Evolutionary conservation across 2,113 vertebrate species (phyloP).

Genomic region (Elachura formosa): DNA sequence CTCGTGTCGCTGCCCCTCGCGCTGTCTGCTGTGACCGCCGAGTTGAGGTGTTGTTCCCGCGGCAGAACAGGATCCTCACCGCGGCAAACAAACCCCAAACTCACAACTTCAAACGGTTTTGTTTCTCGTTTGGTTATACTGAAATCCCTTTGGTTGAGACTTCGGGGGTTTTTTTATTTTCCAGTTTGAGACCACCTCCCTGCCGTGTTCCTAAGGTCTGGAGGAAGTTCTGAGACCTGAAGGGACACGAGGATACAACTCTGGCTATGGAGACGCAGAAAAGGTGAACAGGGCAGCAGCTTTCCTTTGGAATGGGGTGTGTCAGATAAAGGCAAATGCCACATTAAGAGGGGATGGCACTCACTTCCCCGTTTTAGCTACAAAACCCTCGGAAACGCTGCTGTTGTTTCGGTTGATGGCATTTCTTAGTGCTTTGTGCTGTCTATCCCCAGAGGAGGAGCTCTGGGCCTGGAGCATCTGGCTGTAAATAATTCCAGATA

Average conservation of each 20-base stretch:
- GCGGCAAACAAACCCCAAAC: not conserved
- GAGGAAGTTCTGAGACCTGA: conserved; percentile 16
- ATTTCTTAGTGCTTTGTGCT: not conserved
- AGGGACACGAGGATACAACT: not conserved
- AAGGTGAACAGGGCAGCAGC: not conserved
- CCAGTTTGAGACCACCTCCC: conserved; percentile 1
- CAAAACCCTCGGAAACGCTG: not conserved
- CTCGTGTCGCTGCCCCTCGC: no score
- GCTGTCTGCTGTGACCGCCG: no score
- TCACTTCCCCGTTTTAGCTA: not conserved
- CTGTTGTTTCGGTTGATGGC: not conserved
- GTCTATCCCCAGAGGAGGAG: not conserved
- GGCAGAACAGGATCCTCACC: no score
- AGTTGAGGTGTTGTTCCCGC: no score
- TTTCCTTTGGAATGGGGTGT: not conserved
- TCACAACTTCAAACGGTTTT: not conserved
- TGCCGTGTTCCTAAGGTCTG: conserved; percentile 39
- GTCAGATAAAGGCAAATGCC: not conserved
- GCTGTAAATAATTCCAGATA: not conserved
- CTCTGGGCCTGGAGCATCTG: not conserved
- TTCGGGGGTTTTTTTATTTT: not conserved
- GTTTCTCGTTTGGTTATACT: conserved; percentile 48
- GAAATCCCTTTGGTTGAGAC: conserved; percentile 71
- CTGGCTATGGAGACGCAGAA: not conserved
- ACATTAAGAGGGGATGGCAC: no score